phyloP scores from a whole-genome alignment of 2,113 vertebrate species.

The Aramus guarauna region DNA sequence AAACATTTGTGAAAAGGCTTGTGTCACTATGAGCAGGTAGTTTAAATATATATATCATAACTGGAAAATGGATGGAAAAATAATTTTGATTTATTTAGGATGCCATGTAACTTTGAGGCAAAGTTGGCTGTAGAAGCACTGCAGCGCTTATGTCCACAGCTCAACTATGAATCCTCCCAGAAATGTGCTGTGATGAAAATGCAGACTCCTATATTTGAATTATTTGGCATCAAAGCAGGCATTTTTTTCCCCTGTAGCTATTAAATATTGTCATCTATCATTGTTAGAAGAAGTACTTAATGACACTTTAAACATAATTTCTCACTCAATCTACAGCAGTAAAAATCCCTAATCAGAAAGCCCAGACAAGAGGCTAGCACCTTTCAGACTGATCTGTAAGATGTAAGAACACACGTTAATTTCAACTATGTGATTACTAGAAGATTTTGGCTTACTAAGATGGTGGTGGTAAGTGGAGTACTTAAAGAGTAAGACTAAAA shows the following conservation, averaged over 20 bases:
- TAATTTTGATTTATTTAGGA: neutral
- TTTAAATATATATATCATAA: neutral
- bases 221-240: neutral
- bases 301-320: neutral
- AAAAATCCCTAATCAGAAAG: neutral
- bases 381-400: neutral
- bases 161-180: neutral
- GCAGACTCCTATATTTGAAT: neutral
- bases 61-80: neutral
- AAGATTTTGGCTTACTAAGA: neutral
- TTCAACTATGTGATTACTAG: neutral
- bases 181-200: neutral
- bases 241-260: neutral
- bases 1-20: neutral
- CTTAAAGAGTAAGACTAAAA: neutral
- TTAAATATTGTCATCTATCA: slow-evolving; percentile 1
- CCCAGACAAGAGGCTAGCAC: neutral
- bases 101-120: neutral
- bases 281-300: neutral
- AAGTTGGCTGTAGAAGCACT: neutral
- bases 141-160: rapidly evolving
- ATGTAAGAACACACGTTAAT: neutral
- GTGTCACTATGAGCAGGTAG: neutral
- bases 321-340: neutral
- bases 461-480: neutral